Conservation (phyloP, 1,140 invertebrate genomes). For the Diuraphis noxia region DNA sequence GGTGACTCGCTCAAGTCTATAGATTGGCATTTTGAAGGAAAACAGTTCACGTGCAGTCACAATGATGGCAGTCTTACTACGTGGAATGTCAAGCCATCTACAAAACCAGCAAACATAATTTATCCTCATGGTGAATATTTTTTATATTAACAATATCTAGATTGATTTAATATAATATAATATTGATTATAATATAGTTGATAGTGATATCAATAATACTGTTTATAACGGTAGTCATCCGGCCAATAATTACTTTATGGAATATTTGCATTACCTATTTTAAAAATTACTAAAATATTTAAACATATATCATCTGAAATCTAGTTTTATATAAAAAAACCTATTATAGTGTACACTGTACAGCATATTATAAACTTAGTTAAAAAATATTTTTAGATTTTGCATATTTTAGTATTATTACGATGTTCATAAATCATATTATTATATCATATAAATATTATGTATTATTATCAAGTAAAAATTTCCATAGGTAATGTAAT, state of each 20-base stretch:
- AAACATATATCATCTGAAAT: not conserved
- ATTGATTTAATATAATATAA: too few species aligned
- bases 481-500: not conserved
- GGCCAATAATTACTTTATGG: not conserved
- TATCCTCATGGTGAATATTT: constrained; percentile 84
- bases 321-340: not conserved
- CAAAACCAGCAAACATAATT: constrained; percentile 78
- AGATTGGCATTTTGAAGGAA: constrained; percentile 96
- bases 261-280: not conserved
- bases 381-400: not conserved
- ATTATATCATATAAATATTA: too few species aligned
- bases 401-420: too few species aligned
- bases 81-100: constrained; percentile 78
- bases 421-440: too few species aligned
- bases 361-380: not conserved
- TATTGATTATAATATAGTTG: too few species aligned
- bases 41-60: constrained; percentile 96
- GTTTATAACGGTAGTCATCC: not conserved
- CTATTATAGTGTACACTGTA: not conserved
- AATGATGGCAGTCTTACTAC: constrained; percentile 91
- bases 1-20: constrained; percentile 80
- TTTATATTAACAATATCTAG: not conserved
- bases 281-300: not conserved
- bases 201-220: not conserved
- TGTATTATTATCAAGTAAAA: not conserved